Base-by-base conservation (phyloP, 2,888 invertebrate genomes). In the Sinopyrophorus schimmeli region DNA sequence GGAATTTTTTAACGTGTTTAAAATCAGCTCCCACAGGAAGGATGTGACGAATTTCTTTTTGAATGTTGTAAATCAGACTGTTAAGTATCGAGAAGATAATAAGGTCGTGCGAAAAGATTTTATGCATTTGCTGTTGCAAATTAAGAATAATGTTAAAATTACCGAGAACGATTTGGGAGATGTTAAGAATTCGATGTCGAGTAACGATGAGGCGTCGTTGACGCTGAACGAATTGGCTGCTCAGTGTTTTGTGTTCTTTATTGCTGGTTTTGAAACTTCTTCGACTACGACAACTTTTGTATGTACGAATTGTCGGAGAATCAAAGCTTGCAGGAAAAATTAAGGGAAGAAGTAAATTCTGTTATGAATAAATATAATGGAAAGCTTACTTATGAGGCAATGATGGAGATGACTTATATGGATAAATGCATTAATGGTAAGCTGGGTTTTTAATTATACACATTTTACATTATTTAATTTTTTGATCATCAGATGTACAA, bases 51-150 rank as follows among this genome's bases (percentile, higher is more conserved):
- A 74, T 1, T 80, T 79, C 54, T 79, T 80, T 31, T 62, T 71
- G 38, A 63, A 66, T 0, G 61, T 74, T 0, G 74, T 78, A 1
- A 69, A 64, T 1, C 66, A 74, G 0, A 76, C 76, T 0, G 68
- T 79, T 0, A 65, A 73, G 0, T 70, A 74, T 39, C 66, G 80
- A 5, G 73, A 74, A 49, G 65, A 70, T 18, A 73, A 76, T 47
- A 69, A 75, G 1, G 54, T 79, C 0, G 62, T 61, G 1, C 65
- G 78, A 2, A 77, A 78, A 43, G 81, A 80, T 63, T 80, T 81
- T 49, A 62, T 83, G 40, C 77, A 81, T 50, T 59, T 79, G 3
- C 64, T 80, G 34, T 66, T 77, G 9, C 72, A 80, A 23, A 55
- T 80, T 21, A 76, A 76, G 54, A 71, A 74, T 18, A 66, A 70